Conservation (phyloP, 2,113 vertebrate species). For the Gnathonemus echidnorhynchus region DNA sequence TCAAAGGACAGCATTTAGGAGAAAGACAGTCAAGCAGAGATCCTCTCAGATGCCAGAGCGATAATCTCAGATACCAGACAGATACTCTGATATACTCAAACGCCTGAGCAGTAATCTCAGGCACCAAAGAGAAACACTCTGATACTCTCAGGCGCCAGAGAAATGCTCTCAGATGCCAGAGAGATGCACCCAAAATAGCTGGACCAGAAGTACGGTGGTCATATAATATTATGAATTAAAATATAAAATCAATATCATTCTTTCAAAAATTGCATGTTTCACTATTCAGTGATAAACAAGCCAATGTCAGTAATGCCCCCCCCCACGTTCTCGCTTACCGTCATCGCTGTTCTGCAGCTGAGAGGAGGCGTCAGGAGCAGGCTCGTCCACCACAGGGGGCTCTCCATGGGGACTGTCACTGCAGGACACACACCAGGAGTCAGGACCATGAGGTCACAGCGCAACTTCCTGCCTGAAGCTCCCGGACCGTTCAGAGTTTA, state of each 20-base stretch:
- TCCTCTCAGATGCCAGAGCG: background rate
- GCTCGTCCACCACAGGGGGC: conserved; percentile 78
- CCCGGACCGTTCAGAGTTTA: background rate
- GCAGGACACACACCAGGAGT: conserved; percentile 29
- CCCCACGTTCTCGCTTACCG: conserved; percentile 55
- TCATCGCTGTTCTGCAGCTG: conserved; percentile 88
- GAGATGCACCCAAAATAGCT: background rate
- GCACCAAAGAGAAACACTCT: background rate
- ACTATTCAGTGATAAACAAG: background rate
- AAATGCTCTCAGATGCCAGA: background rate
- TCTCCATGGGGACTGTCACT: conserved; percentile 91
- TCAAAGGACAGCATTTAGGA: background rate
- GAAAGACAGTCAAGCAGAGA: background rate
- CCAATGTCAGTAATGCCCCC: background rate
- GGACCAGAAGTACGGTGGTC: background rate
- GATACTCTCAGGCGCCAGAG: background rate
- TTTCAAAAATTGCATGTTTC: background rate
- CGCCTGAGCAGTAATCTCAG: background rate
- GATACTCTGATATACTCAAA: background rate
- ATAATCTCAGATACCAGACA: background rate
- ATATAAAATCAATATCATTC: background rate
- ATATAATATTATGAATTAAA: background rate
- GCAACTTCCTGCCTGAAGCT: background rate
- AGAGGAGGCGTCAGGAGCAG: conserved; percentile 67
- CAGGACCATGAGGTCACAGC: conserved; percentile 5